Evolutionary conservation across 2,888 invertebrate genomes (phyloP).

Genomic region (Ariolimax columbianus): DNA sequence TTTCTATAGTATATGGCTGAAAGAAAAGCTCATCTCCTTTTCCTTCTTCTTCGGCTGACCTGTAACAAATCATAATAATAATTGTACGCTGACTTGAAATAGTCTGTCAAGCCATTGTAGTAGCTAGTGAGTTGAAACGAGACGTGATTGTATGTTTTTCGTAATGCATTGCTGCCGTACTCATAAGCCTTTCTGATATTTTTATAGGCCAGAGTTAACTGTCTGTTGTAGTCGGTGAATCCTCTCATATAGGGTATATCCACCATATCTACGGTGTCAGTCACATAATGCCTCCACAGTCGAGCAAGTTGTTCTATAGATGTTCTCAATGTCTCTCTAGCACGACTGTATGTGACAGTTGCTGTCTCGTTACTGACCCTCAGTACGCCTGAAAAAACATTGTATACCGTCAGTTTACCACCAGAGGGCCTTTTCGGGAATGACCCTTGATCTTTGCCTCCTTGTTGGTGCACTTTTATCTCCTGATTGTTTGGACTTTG

Average conservation of each 20-base stretch:
- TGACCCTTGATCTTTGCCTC: no score
- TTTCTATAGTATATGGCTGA: background rate
- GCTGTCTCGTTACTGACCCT: constrained; percentile 47
- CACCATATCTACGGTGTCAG: constrained; percentile 49
- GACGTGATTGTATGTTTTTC: constrained; percentile 22
- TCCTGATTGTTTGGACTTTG: background rate
- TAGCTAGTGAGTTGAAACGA: constrained; percentile 7
- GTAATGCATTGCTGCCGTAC: constrained; percentile 48
- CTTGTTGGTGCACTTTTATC: background rate
- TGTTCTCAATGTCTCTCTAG: constrained; percentile 48
- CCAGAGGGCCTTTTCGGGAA: constrained; percentile 8
- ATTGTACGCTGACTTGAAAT: constrained; percentile 24
- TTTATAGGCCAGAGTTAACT: constrained; percentile 53
- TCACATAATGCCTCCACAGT: constrained; percentile 53
- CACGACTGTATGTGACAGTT: constrained; percentile 40
- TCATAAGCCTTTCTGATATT: constrained; percentile 55
- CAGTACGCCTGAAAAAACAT: constrained; percentile 44
- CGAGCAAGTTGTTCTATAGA: constrained; percentile 53
- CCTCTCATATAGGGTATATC: constrained; percentile 46
- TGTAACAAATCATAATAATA: constrained; percentile 41
- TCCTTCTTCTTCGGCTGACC: constrained; percentile 5
- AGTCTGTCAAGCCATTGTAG: constrained; percentile 12
- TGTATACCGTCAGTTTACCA: constrained; percentile 43
- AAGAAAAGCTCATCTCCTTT: background rate
- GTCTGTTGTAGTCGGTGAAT: constrained; percentile 38